These are phyloP conservation scores for Leucophenga varia DNA, from an alignment of 1,140 invertebrate species.

Conservation along the genomic window DNA sequence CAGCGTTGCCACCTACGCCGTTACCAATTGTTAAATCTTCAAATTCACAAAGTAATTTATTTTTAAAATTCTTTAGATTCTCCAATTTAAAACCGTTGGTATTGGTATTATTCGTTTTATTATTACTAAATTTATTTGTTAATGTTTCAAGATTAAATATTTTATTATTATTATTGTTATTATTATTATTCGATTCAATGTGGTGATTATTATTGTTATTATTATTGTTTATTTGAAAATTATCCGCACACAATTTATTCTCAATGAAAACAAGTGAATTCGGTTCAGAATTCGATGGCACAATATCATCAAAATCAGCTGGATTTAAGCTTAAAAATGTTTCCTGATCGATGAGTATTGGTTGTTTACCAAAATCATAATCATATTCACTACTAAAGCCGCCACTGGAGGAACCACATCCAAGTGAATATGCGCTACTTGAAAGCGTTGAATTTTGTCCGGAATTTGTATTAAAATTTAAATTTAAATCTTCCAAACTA, in stretches of 20 bases:
- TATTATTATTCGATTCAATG: slow-evolving; percentile 20
- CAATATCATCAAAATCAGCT: slow-evolving; percentile 52
- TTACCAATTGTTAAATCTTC: slow-evolving; percentile 25
- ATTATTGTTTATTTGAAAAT: slow-evolving; percentile 39
- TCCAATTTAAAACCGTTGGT: slow-evolving; percentile 55
- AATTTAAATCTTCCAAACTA: slow-evolving; percentile 51
- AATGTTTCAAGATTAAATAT: slow-evolving; percentile 44
- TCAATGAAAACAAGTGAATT: slow-evolving; percentile 48
- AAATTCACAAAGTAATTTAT: slow-evolving; percentile 55
- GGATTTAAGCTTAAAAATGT: slow-evolving; percentile 54
- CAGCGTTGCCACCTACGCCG: slow-evolving; percentile 4
- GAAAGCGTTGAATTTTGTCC: slow-evolving; percentile 40
- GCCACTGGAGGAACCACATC: too few species aligned
- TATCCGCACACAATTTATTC: slow-evolving; percentile 47
- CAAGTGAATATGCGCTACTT: slow-evolving; percentile 44
- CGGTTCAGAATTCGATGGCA: slow-evolving; percentile 51
- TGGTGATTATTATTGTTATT: slow-evolving; percentile 37
- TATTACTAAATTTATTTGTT: slow-evolving; percentile 47
- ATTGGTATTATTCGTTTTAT: slow-evolving; percentile 53
- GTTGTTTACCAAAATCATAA: slow-evolving; percentile 37
- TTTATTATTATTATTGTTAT: slow-evolving; percentile 33
- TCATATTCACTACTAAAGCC: too few species aligned
- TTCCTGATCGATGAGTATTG: slow-evolving; percentile 53
- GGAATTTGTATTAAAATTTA: slow-evolving; percentile 46
- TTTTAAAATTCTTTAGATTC: slow-evolving; percentile 54